These are phyloP conservation scores for Poecilia velifera DNA, from an alignment of 2,797 vertebrate species.

Conservation along the genomic window DNA sequence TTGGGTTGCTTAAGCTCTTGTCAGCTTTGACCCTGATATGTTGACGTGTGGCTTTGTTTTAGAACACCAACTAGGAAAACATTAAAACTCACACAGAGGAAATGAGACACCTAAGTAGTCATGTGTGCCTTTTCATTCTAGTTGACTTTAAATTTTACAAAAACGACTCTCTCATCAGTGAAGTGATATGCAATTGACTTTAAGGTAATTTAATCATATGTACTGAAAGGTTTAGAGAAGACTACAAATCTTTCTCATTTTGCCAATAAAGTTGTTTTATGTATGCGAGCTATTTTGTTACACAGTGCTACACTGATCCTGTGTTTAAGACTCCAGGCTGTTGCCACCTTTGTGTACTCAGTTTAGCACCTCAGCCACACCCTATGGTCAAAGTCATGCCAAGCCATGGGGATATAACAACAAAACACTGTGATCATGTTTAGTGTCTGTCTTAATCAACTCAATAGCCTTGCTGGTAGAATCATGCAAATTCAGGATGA, in stretches of 20 bases:
- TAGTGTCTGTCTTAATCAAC: slow-evolving; percentile 35
- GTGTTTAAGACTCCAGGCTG: slow-evolving; percentile 31
- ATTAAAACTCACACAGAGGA: slow-evolving; percentile 26
- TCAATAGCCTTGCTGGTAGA: slow-evolving; percentile 34
- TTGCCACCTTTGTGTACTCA: slow-evolving; percentile 45
- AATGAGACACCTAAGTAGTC: slow-evolving; percentile 14
- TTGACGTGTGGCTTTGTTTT: slow-evolving; percentile 41
- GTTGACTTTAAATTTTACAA: not conserved
- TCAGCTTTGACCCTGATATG: slow-evolving; percentile 42
- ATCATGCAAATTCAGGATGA: slow-evolving; percentile 60
- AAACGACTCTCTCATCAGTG: not conserved
- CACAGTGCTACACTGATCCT: slow-evolving; percentile 49
- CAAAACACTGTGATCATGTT: slow-evolving; percentile 23
- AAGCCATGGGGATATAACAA: slow-evolving; percentile 36
- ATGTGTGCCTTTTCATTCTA: not conserved
- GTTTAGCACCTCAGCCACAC: slow-evolving; percentile 68
- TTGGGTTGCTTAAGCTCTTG: slow-evolving; percentile 6
- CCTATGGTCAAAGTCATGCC: slow-evolving; percentile 76
- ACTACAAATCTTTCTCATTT: not conserved
- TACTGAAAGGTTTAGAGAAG: not conserved
- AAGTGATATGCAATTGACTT: slow-evolving; percentile 5
- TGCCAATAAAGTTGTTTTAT: slow-evolving; percentile 5
- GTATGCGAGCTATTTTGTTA: slow-evolving; percentile 28
- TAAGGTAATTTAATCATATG: not conserved
- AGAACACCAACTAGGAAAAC: slow-evolving; percentile 22